Evolutionary conservation across 2,888 invertebrate genomes (phyloP), one percentile per base, ranked within the genome.

Genomic region (Caenorhabditis becei): DNA sequence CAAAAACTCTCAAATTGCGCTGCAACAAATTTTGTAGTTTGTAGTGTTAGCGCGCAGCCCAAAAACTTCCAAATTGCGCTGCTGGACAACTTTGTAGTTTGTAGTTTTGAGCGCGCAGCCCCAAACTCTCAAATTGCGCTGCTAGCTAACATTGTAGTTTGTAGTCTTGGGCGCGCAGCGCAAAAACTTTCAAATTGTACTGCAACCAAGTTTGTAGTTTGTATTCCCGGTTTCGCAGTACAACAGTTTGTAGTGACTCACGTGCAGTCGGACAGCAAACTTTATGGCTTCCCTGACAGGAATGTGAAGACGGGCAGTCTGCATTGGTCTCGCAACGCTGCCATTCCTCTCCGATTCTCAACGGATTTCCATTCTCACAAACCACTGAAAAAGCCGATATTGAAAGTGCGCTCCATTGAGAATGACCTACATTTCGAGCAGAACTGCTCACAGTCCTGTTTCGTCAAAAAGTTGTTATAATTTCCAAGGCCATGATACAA

Each of bases 241-340:
- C 35, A 20, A 26, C 18, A 26, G 37, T 1, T 16, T 47, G 14
- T 11, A 18, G n/a, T 23, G 26, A 18, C 82, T 79, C 59, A 88
- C 88, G 89, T n/a, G 87, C 85, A 44, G 88, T 89, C 1, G 89
- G 90, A 59, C 90, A 90, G 83, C 90, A 90, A 14, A 90, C 90
- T 79, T 86, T 88, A 63, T 91, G 89, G 8, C 79, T 81, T 53
- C 83, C 77, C 49, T 89, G 87, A 61, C 89, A 89, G 5, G 84
- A 72, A 71, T 89, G 89, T 0, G 84, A 83, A 8, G 85, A 75
- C 2, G 89, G 89, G 69, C 89, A 89, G 53, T 88, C 88, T 54
- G 69, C 80, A 62, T 84, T 85, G 11, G 83, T 83, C 63, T 88
- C 87, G 71, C 90, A 90, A 7, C 88, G 70, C 65, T 89, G 89